Conservation (phyloP, 2,888 invertebrate genomes). For the Standfussiana lucernea region DNA sequence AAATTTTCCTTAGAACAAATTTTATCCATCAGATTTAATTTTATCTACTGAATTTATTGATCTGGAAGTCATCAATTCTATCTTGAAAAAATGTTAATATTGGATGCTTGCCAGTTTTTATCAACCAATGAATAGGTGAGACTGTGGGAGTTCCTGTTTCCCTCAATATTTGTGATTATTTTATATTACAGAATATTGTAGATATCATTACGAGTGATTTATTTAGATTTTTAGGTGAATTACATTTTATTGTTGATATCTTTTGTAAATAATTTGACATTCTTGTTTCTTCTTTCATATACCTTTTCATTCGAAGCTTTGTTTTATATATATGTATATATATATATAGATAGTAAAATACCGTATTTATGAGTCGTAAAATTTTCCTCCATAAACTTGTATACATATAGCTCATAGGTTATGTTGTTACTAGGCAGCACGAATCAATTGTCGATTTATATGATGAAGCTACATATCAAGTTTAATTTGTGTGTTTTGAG, state of each 20-base stretch:
- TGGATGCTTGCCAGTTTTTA: slow-evolving; percentile 67
- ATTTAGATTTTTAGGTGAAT: slow-evolving; percentile 15
- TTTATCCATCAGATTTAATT: slow-evolving; percentile 15
- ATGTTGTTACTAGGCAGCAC: background rate
- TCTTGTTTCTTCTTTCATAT: slow-evolving; percentile 6
- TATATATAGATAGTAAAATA: no score
- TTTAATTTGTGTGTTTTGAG: background rate
- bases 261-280: slow-evolving; percentile 33
- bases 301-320: background rate
- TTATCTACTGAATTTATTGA: slow-evolving; percentile 20
- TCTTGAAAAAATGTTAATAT: slow-evolving; percentile 26
- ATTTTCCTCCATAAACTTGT: background rate
- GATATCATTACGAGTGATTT: background rate
- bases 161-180: slow-evolving; percentile 28
- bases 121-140: slow-evolving; percentile 29
- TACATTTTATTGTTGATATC: background rate
- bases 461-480: slow-evolving; percentile 18
- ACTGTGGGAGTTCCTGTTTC: slow-evolving; percentile 42
- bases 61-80: slow-evolving; percentile 32
- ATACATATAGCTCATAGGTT: background rate
- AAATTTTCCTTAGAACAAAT: slow-evolving; percentile 12
- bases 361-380: background rate
- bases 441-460: slow-evolving; percentile 22
- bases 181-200: slow-evolving; percentile 19
- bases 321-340: no score